Evolutionary conservation across 92 coral and sea anemone species (phyloP), one percentile per base, ranked within the genome.

Genomic region (Palythoa grandis): DNA sequence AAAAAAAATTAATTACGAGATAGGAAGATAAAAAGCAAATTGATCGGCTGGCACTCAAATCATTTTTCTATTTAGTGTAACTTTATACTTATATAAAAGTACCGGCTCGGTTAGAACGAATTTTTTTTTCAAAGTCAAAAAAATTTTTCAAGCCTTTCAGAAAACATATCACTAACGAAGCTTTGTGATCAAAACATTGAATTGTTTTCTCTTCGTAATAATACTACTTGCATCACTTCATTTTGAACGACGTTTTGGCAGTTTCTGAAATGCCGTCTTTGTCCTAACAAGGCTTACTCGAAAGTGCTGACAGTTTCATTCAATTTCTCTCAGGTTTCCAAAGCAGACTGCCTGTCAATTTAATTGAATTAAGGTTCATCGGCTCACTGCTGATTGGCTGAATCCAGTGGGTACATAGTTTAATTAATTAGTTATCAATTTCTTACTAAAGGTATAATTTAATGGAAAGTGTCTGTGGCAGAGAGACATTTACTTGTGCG

Each of bases 341-440:
- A 89, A 87, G 80, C 88, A 86, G 91, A 82, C 94, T 84, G 66
- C 72, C 92, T 95, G 98, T 93, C 99, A 93, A 35, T 67, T 85
- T 93, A 90, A 95, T 97, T 93, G 96, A 95, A 95, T 97, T 97
- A 95, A 88, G 83, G 70, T 61, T 72, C 76, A 52, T 76, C 91
- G 87, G 82, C 87, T 70, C 88, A 83, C 23, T 72, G 73, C 91
- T 83, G 91, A 94, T 94, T 94, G 95, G 98, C 84, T 89, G 87
- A 61, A 25, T 52, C 47, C 83, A 80, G 57, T 91, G 76, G 87
- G 95, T 93, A 92, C 92, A 92, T 94, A 94, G 95, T 94, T 94
- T 92, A 94, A 94, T 94, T 94, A 94, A 94, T 94, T 92, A 94
- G 98, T 94, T 95, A 94, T 94, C 98, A 94, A 91, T 90, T 94